Percentiles rank a stretch among this genome's conserved stretches.
Evolutionary conservation across 2,797 vertebrate genomes (phyloP).

Genomic region (Podargus strigoides): DNA sequence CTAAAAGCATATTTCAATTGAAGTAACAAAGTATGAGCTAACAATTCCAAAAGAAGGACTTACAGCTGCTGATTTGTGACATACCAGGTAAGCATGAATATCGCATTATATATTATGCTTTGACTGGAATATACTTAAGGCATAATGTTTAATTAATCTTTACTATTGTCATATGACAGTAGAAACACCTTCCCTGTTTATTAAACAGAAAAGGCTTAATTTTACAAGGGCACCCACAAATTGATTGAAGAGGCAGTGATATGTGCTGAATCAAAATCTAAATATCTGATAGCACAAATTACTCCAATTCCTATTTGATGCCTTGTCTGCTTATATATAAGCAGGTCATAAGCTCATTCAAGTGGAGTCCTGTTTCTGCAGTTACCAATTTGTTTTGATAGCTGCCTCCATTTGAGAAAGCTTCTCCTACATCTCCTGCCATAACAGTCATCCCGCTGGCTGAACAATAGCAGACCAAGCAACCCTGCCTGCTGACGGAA

Average conservation of each 20-base stretch:
- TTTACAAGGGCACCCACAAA: background rate
- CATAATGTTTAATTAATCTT: background rate
- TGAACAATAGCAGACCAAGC: background rate
- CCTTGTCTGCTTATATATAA: background rate
- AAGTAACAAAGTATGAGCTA: background rate
- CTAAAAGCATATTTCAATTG: background rate
- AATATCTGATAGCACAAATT: background rate
- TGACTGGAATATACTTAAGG: background rate
- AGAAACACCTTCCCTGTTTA: background rate
- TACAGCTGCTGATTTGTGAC: background rate
- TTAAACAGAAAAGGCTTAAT: background rate
- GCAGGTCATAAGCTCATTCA: background rate
- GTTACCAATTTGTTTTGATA: background rate
- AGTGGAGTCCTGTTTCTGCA: background rate
- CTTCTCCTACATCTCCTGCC: background rate
- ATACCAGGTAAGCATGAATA: background rate
- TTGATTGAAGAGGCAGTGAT: background rate
- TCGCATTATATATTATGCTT: rapidly evolving
- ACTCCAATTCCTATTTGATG: background rate
- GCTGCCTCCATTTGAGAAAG: background rate
- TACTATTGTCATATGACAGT: background rate
- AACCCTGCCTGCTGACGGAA: background rate
- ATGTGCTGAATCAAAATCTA: background rate
- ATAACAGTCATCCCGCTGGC: background rate
- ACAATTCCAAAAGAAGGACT: background rate